These are phyloP conservation scores for Tipula confusa DNA, from an alignment of 2,888 invertebrate species.

Conservation along the genomic window DNA sequence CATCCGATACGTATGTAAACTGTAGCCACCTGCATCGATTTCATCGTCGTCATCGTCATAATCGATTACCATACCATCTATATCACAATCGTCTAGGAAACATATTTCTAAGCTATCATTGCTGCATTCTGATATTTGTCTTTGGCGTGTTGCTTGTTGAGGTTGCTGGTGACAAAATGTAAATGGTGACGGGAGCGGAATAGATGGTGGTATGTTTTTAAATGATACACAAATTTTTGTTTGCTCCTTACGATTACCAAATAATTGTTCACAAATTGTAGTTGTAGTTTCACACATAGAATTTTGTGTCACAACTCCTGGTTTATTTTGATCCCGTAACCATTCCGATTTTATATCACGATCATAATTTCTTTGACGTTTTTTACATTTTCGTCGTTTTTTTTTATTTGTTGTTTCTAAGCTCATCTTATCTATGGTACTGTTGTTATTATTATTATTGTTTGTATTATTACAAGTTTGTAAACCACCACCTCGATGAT, in stretches of 20 bases:
- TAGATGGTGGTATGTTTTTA: background rate
- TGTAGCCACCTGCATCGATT: conserved; percentile 33
- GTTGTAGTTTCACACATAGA: background rate
- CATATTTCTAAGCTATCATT: conserved; percentile 40
- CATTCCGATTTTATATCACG: conserved; percentile 50
- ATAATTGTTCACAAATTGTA: background rate
- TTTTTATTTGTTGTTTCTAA: conserved; percentile 50
- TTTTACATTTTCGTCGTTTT: conserved; percentile 47
- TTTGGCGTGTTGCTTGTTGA: background rate
- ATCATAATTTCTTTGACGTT: conserved; percentile 51
- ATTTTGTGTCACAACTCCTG: background rate
- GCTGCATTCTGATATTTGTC: conserved; percentile 40
- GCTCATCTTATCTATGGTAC: background rate
- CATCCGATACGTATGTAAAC: background rate
- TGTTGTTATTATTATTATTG: conserved; percentile 46
- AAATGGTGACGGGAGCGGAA: background rate
- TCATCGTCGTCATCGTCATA: conserved; percentile 32
- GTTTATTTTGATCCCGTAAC: background rate
- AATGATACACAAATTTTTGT: conserved; percentile 16
- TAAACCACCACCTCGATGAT: conserved; percentile 39
- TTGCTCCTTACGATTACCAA: background rate
- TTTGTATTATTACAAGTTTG: conserved; percentile 53
- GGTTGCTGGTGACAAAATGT: background rate
- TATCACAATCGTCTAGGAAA: conserved; percentile 37
- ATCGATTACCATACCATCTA: conserved; percentile 30